Conservation (phyloP, 53 echinoderm and acorn worm species). For the Stichopus horrens region DNA sequence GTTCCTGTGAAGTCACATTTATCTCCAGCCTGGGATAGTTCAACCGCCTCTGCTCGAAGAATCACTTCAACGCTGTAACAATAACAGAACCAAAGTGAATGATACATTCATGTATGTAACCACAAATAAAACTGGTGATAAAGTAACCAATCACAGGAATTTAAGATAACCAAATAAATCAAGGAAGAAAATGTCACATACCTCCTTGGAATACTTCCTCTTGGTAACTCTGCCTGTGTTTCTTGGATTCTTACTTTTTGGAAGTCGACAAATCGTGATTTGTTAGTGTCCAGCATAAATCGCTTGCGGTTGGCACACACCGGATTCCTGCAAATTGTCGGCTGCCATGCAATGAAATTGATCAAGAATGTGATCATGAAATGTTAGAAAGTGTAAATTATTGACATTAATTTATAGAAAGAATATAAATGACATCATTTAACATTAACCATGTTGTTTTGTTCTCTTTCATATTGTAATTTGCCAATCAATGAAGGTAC, state of each 20-base stretch:
- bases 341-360: constrained; percentile 57
- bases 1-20: constrained; percentile 99
- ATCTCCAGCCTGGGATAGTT: constrained; percentile 95
- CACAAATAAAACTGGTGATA: not conserved
- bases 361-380: not conserved
- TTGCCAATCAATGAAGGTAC: not conserved
- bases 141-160: not conserved
- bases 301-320: constrained; percentile 83
- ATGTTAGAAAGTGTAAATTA: not conserved
- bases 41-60: constrained; percentile 91
- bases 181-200: constrained; percentile 7
- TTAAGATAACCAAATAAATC: not conserved
- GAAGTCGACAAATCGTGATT: constrained; percentile 97
- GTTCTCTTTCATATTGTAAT: not conserved
- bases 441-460: not conserved
- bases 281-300: constrained; percentile 98
- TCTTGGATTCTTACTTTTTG: constrained; percentile 99
- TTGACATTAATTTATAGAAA: not conserved
- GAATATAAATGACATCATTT: not conserved
- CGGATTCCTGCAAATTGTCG: constrained; percentile 93
- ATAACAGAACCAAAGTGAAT: not conserved
- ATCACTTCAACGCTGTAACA: constrained; percentile 81
- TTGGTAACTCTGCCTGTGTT: constrained; percentile 92
- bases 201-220: constrained; percentile 98
- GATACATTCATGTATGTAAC: not conserved